Percentiles rank a stretch among this genome's conserved stretches.
Conservation (phyloP, 2,113 vertebrate genomes). For the Peucedramus taeniatus region DNA sequence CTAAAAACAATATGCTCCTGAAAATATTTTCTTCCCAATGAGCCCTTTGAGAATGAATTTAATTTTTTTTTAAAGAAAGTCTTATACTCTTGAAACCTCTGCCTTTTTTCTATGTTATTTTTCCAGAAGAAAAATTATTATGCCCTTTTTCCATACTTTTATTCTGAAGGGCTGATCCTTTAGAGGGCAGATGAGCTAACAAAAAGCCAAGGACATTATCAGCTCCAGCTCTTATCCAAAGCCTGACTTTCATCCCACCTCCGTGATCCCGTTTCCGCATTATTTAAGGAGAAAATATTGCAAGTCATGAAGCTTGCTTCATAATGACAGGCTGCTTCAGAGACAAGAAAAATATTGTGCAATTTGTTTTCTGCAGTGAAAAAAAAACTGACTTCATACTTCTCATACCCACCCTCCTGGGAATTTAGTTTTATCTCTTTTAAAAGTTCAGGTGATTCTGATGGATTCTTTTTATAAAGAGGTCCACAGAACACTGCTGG, state of each 20-base stretch:
- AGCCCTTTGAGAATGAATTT: neutral
- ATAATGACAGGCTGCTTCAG: neutral
- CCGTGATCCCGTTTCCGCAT: neutral
- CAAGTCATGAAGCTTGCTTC: slow-evolving; percentile 28
- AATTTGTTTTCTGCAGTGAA: neutral
- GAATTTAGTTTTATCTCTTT: neutral
- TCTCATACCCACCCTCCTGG: neutral
- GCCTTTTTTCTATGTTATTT: neutral
- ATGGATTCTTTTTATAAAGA: neutral
- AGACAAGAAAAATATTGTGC: slow-evolving; percentile 6
- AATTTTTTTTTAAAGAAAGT: neutral
- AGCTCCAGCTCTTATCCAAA: neutral
- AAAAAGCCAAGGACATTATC: neutral
- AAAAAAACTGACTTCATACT: neutral
- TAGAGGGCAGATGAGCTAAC: neutral
- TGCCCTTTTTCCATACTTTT: neutral
- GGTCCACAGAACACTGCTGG: neutral
- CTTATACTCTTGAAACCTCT: neutral
- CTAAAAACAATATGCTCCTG: neutral
- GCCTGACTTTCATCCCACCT: neutral
- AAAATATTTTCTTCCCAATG: neutral
- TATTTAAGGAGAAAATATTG: slow-evolving; percentile 25
- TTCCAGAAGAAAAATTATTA: neutral
- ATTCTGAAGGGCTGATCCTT: neutral
- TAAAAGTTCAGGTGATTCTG: neutral